These are phyloP conservation scores for Drosophila meridionalis DNA, from an alignment of 2,888 invertebrate species.

Conservation along the genomic window DNA sequence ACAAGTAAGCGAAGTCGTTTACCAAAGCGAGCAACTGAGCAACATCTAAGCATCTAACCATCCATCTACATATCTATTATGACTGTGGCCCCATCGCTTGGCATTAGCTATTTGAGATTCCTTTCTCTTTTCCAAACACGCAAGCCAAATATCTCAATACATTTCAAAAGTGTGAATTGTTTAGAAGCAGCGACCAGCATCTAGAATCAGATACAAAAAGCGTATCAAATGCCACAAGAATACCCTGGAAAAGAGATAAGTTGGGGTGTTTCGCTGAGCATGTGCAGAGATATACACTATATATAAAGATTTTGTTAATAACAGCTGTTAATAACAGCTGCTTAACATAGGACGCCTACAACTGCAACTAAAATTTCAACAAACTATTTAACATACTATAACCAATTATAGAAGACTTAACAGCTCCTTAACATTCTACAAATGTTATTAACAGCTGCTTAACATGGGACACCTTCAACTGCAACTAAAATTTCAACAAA, in stretches of 20 bases:
- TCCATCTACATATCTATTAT: slow-evolving; percentile 54
- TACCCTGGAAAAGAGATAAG: slow-evolving; percentile 4
- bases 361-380: background rate
- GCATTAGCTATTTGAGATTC: slow-evolving; percentile 31
- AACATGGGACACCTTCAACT: background rate
- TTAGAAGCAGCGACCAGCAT: background rate
- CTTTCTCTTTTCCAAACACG: slow-evolving; percentile 55
- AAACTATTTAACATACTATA: background rate
- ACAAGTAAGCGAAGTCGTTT: slow-evolving; percentile 21
- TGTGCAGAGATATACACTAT: background rate
- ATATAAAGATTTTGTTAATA: background rate
- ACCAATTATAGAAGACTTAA: accelerated
- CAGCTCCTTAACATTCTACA: background rate
- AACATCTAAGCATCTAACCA: slow-evolving; percentile 24
- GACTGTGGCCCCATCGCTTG: slow-evolving; percentile 15
- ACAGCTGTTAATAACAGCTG: too few relatives aligned
- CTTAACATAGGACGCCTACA: too few relatives aligned
- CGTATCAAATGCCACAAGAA: slow-evolving; percentile 9
- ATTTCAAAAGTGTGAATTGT: slow-evolving; percentile 15
- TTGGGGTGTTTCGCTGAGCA: background rate
- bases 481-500: background rate
- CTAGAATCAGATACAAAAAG: slow-evolving; percentile 4
- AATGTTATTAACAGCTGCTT: background rate
- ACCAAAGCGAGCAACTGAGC: slow-evolving; percentile 16
- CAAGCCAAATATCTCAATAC: slow-evolving; percentile 27